Percentiles rank a stretch among this genome's conserved stretches.
Evolutionary conservation across 53 echinoderm and acorn worm species (phyloP).

Genomic region (Crossaster papposus): DNA sequence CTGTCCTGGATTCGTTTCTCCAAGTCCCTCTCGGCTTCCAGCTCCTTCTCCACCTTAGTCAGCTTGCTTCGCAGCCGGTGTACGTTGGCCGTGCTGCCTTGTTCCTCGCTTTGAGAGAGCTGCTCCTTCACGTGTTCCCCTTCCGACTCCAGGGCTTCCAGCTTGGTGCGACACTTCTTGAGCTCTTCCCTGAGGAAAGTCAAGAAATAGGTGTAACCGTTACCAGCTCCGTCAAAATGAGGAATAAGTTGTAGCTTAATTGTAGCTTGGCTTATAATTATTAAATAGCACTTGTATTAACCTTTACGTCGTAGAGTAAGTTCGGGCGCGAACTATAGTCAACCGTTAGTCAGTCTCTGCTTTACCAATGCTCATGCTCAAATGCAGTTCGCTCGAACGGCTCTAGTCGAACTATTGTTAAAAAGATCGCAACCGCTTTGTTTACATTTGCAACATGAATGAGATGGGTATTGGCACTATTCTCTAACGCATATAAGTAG

Average conservation of each 20-base stretch:
- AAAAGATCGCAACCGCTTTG: too few relatives aligned
- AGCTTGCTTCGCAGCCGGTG: constrained; percentile 84
- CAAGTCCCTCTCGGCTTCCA: constrained; percentile 77
- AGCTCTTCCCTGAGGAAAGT: constrained; percentile 78
- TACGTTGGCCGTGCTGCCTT: constrained; percentile 84
- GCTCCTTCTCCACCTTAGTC: constrained; percentile 75
- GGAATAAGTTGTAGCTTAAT: not conserved
- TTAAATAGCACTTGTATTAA: too few relatives aligned
- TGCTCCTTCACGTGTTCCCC: constrained; percentile 73
- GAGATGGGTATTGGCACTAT: too few relatives aligned
- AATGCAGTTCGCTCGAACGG: too few relatives aligned
- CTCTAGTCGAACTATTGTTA: too few relatives aligned
- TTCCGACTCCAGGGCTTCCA: constrained; percentile 83
- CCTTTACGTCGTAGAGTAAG: too few relatives aligned
- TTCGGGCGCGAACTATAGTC: too few relatives aligned
- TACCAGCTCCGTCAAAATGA: not conserved
- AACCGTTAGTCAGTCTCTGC: too few relatives aligned
- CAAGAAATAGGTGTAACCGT: not conserved
- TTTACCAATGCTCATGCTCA: too few relatives aligned
- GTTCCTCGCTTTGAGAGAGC: constrained; percentile 68
- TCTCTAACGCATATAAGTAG: too few relatives aligned
- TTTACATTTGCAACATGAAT: too few relatives aligned
- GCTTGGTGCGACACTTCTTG: constrained; percentile 82
- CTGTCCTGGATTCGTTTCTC: constrained; percentile 78
- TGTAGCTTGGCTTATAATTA: too few relatives aligned